phyloP scores from a whole-genome alignment of 2,888 invertebrate genomes.

The Palloptera scutellata region DNA sequence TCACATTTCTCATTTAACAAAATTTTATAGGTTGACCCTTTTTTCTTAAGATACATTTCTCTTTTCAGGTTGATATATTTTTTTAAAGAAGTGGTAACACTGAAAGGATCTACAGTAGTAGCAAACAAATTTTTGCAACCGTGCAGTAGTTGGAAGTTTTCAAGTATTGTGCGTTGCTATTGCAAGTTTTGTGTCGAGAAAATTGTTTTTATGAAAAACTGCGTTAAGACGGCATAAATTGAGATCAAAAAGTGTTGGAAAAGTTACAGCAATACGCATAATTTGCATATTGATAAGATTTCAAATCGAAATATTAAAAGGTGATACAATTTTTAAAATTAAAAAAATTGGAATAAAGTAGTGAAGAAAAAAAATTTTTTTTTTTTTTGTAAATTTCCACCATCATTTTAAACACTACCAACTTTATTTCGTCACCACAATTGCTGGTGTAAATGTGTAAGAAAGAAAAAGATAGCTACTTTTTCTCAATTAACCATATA shows the following conservation, averaged over 20 bases:
- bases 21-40: too few species aligned
- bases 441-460: neutral
- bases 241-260: neutral
- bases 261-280: neutral
- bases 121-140: neutral
- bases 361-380: neutral
- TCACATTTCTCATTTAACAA: too few species aligned
- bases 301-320: neutral
- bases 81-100: too few species aligned
- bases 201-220: constrained; percentile 4
- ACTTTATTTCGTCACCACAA: neutral
- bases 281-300: neutral
- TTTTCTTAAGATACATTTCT: too few species aligned
- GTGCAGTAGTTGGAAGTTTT: neutral
- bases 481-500: too few species aligned
- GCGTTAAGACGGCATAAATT: neutral
- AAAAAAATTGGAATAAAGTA: neutral
- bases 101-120: neutral
- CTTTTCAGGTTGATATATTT: too few species aligned
- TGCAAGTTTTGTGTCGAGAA: neutral
- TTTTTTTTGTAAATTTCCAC: neutral
- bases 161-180: neutral
- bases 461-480: too few species aligned
- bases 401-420: neutral
- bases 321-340: neutral